Percentiles rank a stretch among this genome's conserved stretches.
These are phyloP conservation scores for Agrotis segetum DNA, from an alignment of 2,888 invertebrate genomes.

Conservation along the genomic window DNA sequence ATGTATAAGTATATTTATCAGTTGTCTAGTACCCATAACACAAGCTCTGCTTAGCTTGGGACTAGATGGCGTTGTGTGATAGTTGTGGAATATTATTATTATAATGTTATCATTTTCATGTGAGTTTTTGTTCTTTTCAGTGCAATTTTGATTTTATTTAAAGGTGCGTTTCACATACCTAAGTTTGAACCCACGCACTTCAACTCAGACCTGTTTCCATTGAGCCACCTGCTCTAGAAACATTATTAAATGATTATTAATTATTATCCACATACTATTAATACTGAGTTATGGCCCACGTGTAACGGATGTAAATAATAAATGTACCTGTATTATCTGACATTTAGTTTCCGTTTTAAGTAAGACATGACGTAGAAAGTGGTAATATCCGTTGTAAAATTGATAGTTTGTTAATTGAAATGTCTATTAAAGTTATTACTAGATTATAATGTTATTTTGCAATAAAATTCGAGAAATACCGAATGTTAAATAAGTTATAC, in stretches of 20 bases:
- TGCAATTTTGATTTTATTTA: too few species aligned
- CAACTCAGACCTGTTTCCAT: neutral
- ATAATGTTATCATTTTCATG: too few species aligned
- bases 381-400: constrained; percentile 29
- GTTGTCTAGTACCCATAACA: too few species aligned
- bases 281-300: constrained; percentile 14
- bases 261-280: constrained; percentile 23
- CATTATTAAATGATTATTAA: constrained; percentile 18
- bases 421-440: neutral
- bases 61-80: too few species aligned
- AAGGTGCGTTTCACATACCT: too few species aligned
- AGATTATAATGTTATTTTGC: neutral
- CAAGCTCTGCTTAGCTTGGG: too few species aligned
- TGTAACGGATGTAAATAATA: constrained; percentile 31
- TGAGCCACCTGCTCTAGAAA: neutral
- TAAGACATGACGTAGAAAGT: constrained; percentile 19
- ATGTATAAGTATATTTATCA: too few species aligned
- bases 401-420: constrained; percentile 12
- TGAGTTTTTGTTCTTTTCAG: too few species aligned
- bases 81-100: too few species aligned
- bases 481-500: too few species aligned
- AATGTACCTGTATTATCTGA: constrained; percentile 32
- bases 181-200: neutral
- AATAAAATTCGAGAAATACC: too few species aligned
- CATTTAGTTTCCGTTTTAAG: constrained; percentile 42